Percentiles rank a stretch among this genome's conserved stretches.
These are phyloP conservation scores for Musca vetustissima DNA, from an alignment of 1,140 invertebrate genomes.

Conservation along the genomic window DNA sequence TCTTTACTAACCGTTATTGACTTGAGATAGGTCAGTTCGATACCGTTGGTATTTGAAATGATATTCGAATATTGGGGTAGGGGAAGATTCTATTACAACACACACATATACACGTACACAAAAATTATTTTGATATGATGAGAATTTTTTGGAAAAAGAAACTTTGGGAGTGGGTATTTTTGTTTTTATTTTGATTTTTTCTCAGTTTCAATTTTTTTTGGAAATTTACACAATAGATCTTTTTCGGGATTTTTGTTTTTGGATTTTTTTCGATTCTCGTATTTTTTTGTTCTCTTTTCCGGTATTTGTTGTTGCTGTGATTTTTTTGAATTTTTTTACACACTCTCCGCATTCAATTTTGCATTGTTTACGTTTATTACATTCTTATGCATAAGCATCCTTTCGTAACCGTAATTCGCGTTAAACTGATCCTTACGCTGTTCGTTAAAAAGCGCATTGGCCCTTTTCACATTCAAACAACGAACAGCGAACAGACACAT, in stretches of 20 bases:
- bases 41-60: too few species aligned
- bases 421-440: constrained; percentile 52
- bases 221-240: too few species aligned
- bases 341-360: constrained; percentile 23
- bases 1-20: constrained; percentile 11
- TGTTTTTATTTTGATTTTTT: too few species aligned
- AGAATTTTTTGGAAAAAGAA: too few species aligned
- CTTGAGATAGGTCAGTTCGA: constrained; percentile 13
- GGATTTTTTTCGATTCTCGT: neutral
- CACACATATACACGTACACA: too few species aligned
- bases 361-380: constrained; percentile 14
- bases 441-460: constrained; percentile 30
- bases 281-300: neutral
- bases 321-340: neutral
- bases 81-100: too few species aligned
- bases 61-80: too few species aligned
- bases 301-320: neutral
- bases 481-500: neutral
- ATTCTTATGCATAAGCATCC: constrained; percentile 37
- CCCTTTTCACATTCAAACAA: constrained; percentile 16
- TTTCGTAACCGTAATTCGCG: constrained; percentile 55
- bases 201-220: too few species aligned
- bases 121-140: too few species aligned
- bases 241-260: neutral
- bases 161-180: too few species aligned